Evolutionary conservation across 2,888 invertebrate genomes (phyloP), one percentile per base, ranked within the genome.

Genomic region (Epinotia ramella): DNA sequence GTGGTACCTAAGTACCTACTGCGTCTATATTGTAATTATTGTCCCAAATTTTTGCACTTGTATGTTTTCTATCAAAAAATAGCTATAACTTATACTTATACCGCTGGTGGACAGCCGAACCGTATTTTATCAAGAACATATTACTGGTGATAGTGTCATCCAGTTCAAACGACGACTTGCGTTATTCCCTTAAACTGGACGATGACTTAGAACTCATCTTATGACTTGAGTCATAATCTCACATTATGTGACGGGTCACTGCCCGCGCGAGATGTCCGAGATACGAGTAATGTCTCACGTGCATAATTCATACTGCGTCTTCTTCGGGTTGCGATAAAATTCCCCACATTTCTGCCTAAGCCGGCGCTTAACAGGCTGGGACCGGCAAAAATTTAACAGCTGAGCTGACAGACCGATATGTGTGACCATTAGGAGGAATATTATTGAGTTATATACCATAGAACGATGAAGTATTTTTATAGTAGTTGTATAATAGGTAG

Each of bases 261-360:
- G 71, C 53, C 85, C 86, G 83, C 84, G 46, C 65, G 12, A 66
- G 60, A 70, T 64, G 68, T 73, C 67, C 68, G 46, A 67, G 44
- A 70, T 65, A 44, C 74, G 73, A 33, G 64, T 57, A 46, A 69
- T 49, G 63, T 18, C 18, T 18, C 80, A 81, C 82, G 87, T 89
- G 86, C 89, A 92, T 93, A 89, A 92, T 92, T 91, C 91, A 92
- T 91, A 82, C 77, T 79, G 82, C 82, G 81, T 78, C 80, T 84
- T 77, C 84, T 85, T 82, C 81, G 81, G 80, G 81, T 83, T 84
- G 86, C 85, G 84, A 89, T 90, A 88, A 90, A 91, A 91, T 87
- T 89, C 89, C 86, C 81, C 80, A 83, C 87, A 89, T 89, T 88
- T 86, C 83, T 81, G 80, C 83, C 78, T 84, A 83, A 83, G 82